Base-by-base conservation (phyloP, 2,113 vertebrate genomes). In the Fulmarus glacialis region DNA sequence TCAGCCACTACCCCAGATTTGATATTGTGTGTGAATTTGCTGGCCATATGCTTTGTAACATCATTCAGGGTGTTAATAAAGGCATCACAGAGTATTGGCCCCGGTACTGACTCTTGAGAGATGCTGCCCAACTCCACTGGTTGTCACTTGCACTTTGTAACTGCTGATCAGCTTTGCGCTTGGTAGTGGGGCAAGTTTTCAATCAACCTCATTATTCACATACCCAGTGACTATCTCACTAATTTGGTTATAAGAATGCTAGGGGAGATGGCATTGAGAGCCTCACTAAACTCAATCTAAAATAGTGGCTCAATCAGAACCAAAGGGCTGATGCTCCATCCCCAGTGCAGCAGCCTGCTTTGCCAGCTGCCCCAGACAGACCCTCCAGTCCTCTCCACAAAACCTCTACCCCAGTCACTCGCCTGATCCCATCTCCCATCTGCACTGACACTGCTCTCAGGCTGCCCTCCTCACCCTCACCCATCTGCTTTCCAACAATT, bases 401-500 rank as follows among this genome's bases (percentile, higher is more conserved):
- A 89, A 43, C 12, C 12, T 45, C 32, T 75, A 13, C 47, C 47
- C 9, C 21, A 19, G 24, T 43, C 45, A 10, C 48, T 27, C 60
- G 48, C 16, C 40, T 17, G 24, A 45, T 77, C 36, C 40, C 19
- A 6, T 43, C 55, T 82, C 30, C 50, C 8, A 9, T 30, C 50
- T 34, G 80, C 80, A 59, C 32, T 60, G 63, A 19, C 22, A 6
- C 15, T 27, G 34, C 47, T 68, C 8, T 60, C 34, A 32, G 13
- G 64, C 47, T 85, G 22, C 27, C 30, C 53, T 68, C 71, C 38
- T 82, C 6, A 6, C 53, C 77, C 36, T 60, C 1, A 1, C 43
- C 66, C 20, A 2, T 24, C 58, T 68, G 58, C 52, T 89, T 79
- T 60, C 38, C 36, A 43, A 4, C 0, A 0, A 17, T 11, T 66